These are phyloP conservation scores for Hanleya hanleyi DNA, from an alignment of 2,888 invertebrate genomes.

Conservation along the genomic window DNA sequence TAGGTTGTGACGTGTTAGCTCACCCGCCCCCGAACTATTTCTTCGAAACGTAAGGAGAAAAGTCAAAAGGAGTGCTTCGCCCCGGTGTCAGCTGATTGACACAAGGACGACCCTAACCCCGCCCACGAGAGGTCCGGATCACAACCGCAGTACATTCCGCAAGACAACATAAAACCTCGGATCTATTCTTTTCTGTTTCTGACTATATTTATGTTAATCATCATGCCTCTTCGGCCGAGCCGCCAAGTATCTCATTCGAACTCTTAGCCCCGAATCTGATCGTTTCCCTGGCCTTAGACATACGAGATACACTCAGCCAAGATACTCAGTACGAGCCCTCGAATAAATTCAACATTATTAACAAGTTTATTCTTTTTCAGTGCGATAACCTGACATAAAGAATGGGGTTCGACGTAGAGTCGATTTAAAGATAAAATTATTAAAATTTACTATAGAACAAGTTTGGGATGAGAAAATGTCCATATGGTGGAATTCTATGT, in stretches of 20 bases:
- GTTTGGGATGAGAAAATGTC: too few species aligned
- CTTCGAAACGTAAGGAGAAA: neutral
- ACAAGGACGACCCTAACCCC: neutral
- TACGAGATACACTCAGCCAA: too few species aligned
- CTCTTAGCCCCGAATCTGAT: neutral
- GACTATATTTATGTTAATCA: conserved; percentile 7
- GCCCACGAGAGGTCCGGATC: conserved; percentile 6
- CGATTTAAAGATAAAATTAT: too few species aligned
- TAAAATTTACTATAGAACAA: too few species aligned
- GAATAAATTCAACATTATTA: too few species aligned
- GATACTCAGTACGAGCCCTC: too few species aligned
- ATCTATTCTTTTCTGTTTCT: neutral
- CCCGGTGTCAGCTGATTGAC: conserved; percentile 7
- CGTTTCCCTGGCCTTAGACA: neutral
- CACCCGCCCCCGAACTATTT: conserved; percentile 9
- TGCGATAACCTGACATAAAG: too few species aligned
- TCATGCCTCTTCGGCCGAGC: neutral
- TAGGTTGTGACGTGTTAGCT: neutral
- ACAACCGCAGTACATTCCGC: conserved; percentile 11
- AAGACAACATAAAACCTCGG: conserved; percentile 4
- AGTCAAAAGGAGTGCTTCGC: neutral
- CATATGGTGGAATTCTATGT: too few species aligned
- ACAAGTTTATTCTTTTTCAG: too few species aligned
- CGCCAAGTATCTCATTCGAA: neutral
- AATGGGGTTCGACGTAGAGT: too few species aligned